Percentiles rank a stretch among this genome's conserved stretches.
These are phyloP conservation scores for Ephestia elutella DNA, from an alignment of 1,140 invertebrate genomes.

Conservation along the genomic window DNA sequence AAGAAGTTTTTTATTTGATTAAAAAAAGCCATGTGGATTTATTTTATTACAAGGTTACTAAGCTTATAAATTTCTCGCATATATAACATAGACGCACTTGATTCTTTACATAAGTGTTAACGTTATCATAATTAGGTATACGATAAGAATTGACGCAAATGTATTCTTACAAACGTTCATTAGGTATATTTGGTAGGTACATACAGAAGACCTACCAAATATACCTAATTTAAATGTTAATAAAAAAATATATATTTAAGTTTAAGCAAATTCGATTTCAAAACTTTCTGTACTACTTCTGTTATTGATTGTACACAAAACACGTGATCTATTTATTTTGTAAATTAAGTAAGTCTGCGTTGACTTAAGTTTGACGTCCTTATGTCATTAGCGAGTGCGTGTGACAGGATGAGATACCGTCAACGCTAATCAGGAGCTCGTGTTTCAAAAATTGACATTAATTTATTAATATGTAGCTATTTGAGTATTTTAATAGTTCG, in stretches of 20 bases:
- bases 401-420: neutral
- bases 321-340: neutral
- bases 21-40: no score
- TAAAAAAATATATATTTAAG: no score
- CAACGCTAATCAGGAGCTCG: neutral
- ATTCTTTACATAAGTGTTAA: slow-evolving; percentile 4
- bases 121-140: slow-evolving; percentile 35
- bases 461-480: no score
- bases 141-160: slow-evolving; percentile 49
- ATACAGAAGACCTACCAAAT: neutral
- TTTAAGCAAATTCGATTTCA: no score
- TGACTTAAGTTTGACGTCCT: neutral
- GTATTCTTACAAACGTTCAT: neutral
- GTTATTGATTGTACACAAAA: neutral
- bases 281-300: neutral
- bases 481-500: no score
- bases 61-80: no score
- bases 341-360: neutral
- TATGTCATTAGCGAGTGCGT: slow-evolving; percentile 1
- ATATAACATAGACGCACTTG: neutral
- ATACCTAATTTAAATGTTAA: no score
- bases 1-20: no score
- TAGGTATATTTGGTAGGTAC: neutral
- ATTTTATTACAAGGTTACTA: no score
- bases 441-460: neutral